These are phyloP conservation scores for Neodon shergylaensis DNA, from an alignment of 2,113 vertebrate genomes.

Conservation along the genomic window DNA sequence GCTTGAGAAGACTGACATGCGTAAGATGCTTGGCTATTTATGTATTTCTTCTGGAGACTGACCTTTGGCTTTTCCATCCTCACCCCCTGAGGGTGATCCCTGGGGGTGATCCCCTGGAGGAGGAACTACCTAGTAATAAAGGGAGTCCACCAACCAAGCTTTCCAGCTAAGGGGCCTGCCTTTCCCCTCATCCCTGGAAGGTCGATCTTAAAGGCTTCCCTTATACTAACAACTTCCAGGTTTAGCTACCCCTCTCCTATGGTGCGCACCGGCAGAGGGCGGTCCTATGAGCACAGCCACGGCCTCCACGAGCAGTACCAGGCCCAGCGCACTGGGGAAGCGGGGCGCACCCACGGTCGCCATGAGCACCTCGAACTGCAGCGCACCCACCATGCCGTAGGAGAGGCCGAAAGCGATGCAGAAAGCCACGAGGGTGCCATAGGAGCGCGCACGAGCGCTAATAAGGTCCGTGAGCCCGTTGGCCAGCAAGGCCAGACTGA, in stretches of 20 bases:
- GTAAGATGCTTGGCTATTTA: not conserved
- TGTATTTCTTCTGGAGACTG: not conserved
- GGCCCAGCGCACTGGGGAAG: slow-evolving; percentile 88
- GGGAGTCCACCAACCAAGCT: too few species aligned
- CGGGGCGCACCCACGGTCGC: slow-evolving; percentile 85
- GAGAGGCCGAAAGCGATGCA: slow-evolving; percentile 89
- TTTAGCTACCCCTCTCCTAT: not conserved
- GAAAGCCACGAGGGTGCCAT: slow-evolving; percentile 85
- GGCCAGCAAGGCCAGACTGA: slow-evolving; percentile 88
- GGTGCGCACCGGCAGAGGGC: slow-evolving; percentile 86
- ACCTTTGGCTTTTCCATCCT: not conserved
- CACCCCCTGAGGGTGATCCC: not conserved
- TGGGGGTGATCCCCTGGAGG: not conserved
- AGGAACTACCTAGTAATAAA: not conserved
- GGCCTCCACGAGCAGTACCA: slow-evolving; percentile 87
- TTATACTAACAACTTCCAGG: not conserved
- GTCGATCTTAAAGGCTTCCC: not conserved
- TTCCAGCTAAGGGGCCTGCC: fast-evolving
- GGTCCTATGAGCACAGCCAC: slow-evolving; percentile 88
- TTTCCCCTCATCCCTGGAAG: not conserved
- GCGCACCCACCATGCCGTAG: slow-evolving; percentile 89
- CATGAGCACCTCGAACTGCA: slow-evolving; percentile 91
- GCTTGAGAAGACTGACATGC: not conserved
- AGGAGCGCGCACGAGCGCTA: slow-evolving; percentile 84
- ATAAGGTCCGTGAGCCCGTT: slow-evolving; percentile 88